Evolutionary conservation across 1,140 invertebrate species (phyloP).

Genomic region (Heterodera schachtii): DNA sequence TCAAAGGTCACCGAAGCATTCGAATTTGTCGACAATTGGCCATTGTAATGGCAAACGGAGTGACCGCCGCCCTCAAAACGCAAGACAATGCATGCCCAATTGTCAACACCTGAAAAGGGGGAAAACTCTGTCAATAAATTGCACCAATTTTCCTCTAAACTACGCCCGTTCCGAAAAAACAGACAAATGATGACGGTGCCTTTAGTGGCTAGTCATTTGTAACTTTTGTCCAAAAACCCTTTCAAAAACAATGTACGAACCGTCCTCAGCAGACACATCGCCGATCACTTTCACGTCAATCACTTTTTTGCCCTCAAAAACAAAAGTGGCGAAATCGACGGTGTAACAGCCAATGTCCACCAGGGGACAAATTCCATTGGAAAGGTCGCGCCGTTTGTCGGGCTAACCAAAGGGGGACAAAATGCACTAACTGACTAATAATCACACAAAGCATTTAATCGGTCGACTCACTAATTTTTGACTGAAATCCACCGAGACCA

Average conservation of each 20-base stretch:
- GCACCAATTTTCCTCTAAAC: too few relatives aligned
- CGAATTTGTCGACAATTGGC: not conserved
- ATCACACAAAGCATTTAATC: not conserved
- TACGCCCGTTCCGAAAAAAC: too few relatives aligned
- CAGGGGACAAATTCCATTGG: not conserved
- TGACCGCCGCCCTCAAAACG: conserved; percentile 3
- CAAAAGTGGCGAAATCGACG: not conserved
- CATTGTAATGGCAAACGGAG: not conserved
- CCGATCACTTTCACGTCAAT: not conserved
- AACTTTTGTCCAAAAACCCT: too few relatives aligned
- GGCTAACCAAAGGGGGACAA: too few relatives aligned
- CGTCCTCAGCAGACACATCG: not conserved
- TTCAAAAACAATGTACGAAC: not conserved
- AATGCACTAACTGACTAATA: too few relatives aligned
- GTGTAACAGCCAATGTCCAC: not conserved
- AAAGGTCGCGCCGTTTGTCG: not conserved
- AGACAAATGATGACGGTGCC: too few relatives aligned
- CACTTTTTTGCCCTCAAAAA: conserved; percentile 15
- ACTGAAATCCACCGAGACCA: not conserved
- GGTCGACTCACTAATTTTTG: not conserved
- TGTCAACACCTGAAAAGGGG: not conserved
- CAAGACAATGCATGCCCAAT: not conserved
- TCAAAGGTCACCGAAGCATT: not conserved
- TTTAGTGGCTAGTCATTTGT: too few relatives aligned
- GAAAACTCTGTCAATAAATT: too few relatives aligned